phyloP scores from a whole-genome alignment of 2,113 vertebrate species.

The Phaethon lepturus region DNA sequence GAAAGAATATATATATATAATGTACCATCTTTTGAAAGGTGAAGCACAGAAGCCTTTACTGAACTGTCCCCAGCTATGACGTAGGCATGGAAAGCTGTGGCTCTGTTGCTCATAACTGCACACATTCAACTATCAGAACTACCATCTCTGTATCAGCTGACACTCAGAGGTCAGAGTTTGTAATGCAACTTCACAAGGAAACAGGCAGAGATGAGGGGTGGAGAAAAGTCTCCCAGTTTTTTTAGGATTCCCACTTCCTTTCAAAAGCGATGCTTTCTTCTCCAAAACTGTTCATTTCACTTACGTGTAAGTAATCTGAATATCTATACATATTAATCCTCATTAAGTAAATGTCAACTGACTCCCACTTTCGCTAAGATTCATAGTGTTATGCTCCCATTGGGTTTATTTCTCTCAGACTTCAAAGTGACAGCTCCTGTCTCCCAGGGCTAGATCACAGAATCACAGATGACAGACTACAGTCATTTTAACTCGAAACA shows the following conservation, averaged over 20 bases:
- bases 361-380: background rate
- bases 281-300: background rate
- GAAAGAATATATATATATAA: background rate
- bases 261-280: background rate
- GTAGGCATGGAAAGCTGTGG: background rate
- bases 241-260: background rate
- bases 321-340: background rate
- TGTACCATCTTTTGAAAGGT: background rate
- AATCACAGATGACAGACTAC: background rate
- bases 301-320: background rate
- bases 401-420: background rate
- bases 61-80: background rate
- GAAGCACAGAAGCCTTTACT: background rate
- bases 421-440: background rate
- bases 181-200: background rate
- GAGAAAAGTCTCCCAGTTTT: background rate
- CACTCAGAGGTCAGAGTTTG: no score
- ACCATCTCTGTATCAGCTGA: accelerated
- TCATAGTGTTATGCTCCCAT: background rate
- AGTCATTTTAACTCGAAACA: background rate
- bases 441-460: background rate
- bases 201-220: background rate
- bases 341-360: background rate
- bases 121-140: background rate
- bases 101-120: background rate